Conservation (phyloP, 2,888 invertebrate genomes). For the Drosophila mettleri region DNA sequence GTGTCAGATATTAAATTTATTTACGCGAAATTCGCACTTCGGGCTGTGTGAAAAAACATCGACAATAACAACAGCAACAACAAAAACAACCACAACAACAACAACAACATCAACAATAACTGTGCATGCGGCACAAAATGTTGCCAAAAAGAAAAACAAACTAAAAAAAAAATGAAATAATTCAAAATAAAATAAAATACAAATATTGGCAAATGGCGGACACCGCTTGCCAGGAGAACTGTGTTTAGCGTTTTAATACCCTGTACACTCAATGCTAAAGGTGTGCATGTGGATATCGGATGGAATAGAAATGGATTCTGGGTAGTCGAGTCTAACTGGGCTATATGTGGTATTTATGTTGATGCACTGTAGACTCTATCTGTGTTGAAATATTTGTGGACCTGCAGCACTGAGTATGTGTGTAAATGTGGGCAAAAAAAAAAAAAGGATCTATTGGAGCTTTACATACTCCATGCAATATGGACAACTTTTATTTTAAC, state of each 20-base stretch:
- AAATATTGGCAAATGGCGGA: constrained; percentile 4
- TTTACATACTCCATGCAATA: too few relatives aligned
- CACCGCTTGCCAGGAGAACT: constrained; percentile 12
- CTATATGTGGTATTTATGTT: accelerated
- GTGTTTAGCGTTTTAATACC: constrained; percentile 1
- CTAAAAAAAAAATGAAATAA: constrained; percentile 3
- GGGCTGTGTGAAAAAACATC: constrained; percentile 13
- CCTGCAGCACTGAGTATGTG: not conserved
- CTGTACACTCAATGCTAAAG: not conserved
- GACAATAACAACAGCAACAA: constrained; percentile 7
- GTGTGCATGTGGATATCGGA: not conserved
- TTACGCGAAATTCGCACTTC: constrained; percentile 63
- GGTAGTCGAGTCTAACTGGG: not conserved
- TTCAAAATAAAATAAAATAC: constrained; percentile 4
- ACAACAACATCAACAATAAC: constrained; percentile 5
- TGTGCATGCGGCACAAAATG: constrained; percentile 13
- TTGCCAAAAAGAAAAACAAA: constrained; percentile 9
- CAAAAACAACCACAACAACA: constrained; percentile 6
- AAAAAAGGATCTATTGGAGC: too few relatives aligned
- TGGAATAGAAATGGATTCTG: not conserved
- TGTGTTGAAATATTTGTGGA: too few relatives aligned
- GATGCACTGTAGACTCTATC: not conserved
- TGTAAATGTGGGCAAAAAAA: too few relatives aligned
- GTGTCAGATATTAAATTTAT: constrained; percentile 75
- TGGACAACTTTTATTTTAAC: too few relatives aligned